Percentiles rank a stretch among this genome's conserved stretches.
These are phyloP conservation scores for Opisthograptis luteolata DNA, from an alignment of 2,888 invertebrate species.

Conservation along the genomic window DNA sequence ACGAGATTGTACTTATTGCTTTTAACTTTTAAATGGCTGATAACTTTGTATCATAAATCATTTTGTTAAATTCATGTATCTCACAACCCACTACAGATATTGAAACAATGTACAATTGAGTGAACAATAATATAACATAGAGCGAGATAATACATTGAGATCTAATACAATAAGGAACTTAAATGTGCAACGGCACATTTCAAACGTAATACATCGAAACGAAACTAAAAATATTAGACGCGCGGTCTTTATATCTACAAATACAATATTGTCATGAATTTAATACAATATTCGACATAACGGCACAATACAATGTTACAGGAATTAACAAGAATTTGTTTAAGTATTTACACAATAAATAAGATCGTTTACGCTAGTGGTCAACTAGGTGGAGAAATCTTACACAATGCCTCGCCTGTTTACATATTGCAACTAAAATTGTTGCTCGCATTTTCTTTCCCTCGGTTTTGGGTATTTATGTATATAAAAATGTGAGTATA, in stretches of 20 bases:
- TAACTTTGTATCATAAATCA: slow-evolving; percentile 10
- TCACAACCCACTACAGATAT: slow-evolving; percentile 52
- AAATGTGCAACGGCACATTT: slow-evolving; percentile 46
- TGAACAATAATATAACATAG: slow-evolving; percentile 45
- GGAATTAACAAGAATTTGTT: not conserved
- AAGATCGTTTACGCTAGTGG: too few relatives aligned
- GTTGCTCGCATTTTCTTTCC: slow-evolving; percentile 3
- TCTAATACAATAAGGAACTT: slow-evolving; percentile 72
- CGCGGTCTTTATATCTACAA: slow-evolving; percentile 51
- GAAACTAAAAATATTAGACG: slow-evolving; percentile 35
- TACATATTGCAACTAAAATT: slow-evolving; percentile 14
- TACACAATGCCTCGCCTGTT: not conserved
- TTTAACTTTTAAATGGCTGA: slow-evolving; percentile 14
- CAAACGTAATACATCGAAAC: slow-evolving; percentile 52
- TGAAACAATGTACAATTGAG: slow-evolving; percentile 37
- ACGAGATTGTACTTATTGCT: slow-evolving; percentile 33
- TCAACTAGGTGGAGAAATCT: too few relatives aligned
- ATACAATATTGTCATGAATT: slow-evolving; percentile 70
- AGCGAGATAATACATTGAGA: slow-evolving; percentile 70
- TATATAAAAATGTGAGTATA: not conserved
- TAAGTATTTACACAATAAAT: not conserved
- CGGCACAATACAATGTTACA: not conserved
- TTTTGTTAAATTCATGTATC: slow-evolving; percentile 45
- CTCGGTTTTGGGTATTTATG: not conserved
- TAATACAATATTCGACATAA: slow-evolving; percentile 54